Percentiles rank a stretch among this genome's conserved stretches.
Conservation (phyloP, 2,797 vertebrate species). For the Distichodus sexfasciatus region DNA sequence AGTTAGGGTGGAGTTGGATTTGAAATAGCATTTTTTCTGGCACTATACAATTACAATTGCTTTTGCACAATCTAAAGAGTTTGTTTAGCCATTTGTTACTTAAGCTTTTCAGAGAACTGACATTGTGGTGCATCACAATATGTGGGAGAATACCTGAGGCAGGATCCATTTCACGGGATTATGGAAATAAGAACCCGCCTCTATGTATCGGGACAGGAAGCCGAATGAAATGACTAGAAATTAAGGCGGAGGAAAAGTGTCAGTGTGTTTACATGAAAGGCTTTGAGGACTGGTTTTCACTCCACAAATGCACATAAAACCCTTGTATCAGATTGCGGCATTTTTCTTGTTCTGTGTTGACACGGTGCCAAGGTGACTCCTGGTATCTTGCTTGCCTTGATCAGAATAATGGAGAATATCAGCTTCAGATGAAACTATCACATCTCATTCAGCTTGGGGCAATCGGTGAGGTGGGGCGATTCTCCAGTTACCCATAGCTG, state of each 20-base stretch:
- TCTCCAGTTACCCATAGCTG: conserved; percentile 44
- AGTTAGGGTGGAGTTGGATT: conserved; percentile 52
- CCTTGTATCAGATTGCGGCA: conserved; percentile 17
- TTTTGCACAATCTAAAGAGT: conserved; percentile 69
- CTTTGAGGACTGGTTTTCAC: background rate
- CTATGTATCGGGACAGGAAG: too few relatives aligned
- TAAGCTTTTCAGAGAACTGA: conserved; percentile 58
- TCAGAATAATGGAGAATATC: conserved; percentile 47
- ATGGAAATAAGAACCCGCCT: too few relatives aligned
- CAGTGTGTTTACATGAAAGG: background rate
- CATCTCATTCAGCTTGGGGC: conserved; percentile 36
- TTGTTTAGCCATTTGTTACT: conserved; percentile 65
- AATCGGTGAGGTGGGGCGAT: conserved; percentile 32
- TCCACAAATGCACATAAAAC: background rate
- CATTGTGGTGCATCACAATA: conserved; percentile 56
- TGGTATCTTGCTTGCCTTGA: conserved; percentile 31
- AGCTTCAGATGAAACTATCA: conserved; percentile 46
- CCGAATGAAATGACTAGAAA: conserved; percentile 4
- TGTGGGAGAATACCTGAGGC: conserved; percentile 43
- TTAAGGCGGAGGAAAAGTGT: background rate
- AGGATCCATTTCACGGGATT: conserved; percentile 38
- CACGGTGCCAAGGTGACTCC: conserved; percentile 43
- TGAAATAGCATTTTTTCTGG: conserved; percentile 57
- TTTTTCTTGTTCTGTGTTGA: conserved; percentile 14
- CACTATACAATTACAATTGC: conserved; percentile 62